These are phyloP conservation scores for Sclerodermus sp. DNA, from an alignment of 2,888 invertebrate genomes.

Conservation along the genomic window DNA sequence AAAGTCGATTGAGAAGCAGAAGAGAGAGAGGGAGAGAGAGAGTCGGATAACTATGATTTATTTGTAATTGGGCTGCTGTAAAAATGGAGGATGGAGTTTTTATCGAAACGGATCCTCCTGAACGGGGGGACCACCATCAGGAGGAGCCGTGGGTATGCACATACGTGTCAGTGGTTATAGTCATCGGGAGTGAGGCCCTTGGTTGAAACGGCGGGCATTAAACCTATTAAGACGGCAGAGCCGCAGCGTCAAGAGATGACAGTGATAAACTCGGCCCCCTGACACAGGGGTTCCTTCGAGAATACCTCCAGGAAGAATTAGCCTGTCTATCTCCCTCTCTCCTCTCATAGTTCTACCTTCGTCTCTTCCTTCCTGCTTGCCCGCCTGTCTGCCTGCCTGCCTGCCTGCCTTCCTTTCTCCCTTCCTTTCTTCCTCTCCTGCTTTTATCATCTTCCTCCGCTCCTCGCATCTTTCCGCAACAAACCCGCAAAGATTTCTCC, in stretches of 20 bases:
- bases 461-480: not conserved
- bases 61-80: too few species aligned
- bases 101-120: too few species aligned
- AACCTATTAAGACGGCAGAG: conserved; percentile 43
- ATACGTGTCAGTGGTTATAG: conserved; percentile 25
- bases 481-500: too few species aligned
- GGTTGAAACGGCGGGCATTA: conserved; percentile 37
- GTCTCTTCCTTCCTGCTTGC: conserved; percentile 3
- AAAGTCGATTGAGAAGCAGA: too few species aligned
- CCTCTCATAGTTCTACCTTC: conserved; percentile 14
- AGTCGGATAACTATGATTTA: too few species aligned
- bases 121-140: too few species aligned
- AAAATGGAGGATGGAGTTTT: too few species aligned
- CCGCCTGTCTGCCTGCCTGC: conserved; percentile 5
- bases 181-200: conserved; percentile 26
- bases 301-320: conserved; percentile 21
- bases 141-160: conserved; percentile 8
- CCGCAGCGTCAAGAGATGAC: conserved; percentile 43
- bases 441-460: conserved; percentile 1
- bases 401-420: not conserved
- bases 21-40: too few species aligned
- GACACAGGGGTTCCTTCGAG: conserved; percentile 30
- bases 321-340: too few species aligned
- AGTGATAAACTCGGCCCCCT: conserved; percentile 47
- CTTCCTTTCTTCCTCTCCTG: conserved; percentile 6